Base-by-base conservation (phyloP, 2,888 invertebrate species). In the Trachelus tabidus region DNA sequence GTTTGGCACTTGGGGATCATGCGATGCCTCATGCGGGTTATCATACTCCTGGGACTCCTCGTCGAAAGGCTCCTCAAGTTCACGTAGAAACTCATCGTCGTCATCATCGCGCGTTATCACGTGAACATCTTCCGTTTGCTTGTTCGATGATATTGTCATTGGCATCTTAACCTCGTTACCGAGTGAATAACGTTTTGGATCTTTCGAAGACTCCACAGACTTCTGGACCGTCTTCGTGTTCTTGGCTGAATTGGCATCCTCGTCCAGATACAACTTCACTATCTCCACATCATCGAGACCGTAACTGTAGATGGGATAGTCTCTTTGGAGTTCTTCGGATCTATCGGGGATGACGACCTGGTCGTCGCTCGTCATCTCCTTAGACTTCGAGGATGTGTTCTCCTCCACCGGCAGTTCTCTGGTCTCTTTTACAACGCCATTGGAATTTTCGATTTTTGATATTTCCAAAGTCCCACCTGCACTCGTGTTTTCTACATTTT, bases 261-360 rank as follows among this genome's bases (percentile, higher is more conserved):
- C 80, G 79, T 91, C 87, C 9, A 89, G 85, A 68, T 89, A 87
- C 56, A 93, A 83, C 79, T 92, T 92, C 9, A 93, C 89, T 34
- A 93, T 93, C 82, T 93, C 92, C 9, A 93, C 86, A 71, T 90
- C 90, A 69, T 92, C 92, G 68, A 90, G 89, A n/a, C 90, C 91
- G 83, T 92, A 92, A 30, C 90, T 86, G 83, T 90, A 90, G 68
- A 91, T 84, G 1, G 92, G 92, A 80, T 90, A 91, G 85, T 92
- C 92, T 73, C 91, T 89, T 76, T 92, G 92, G 2, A 92, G 83
- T 37, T 90, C 87, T 81, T 92, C 92, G 33, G 89, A 87, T 76
- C 85, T 87, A 79, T 89, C 83, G 35, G 81, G 79, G 69, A 40
- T 6, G 40, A 40, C 68, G n/a, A 34, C 34, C 68, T n/a, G 15